Base-by-base conservation (phyloP, 1,140 invertebrate species). In the Bombus superbus region DNA sequence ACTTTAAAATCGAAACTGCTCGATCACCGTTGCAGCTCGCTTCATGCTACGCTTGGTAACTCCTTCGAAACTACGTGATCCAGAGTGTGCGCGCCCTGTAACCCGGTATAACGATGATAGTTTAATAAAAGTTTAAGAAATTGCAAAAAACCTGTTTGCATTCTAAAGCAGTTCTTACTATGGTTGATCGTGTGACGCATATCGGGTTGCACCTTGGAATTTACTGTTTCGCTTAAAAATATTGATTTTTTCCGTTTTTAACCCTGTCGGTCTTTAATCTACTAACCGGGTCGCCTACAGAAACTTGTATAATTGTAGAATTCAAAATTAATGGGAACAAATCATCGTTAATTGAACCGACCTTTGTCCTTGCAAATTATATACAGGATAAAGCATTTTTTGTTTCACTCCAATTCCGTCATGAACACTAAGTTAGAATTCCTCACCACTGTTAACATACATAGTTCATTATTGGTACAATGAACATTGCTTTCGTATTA, bases 101-200 rank as follows among this genome's bases (percentile, higher is more conserved):
- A 32, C 57, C 25, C 38, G 25, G 8, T 35, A 25, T 69, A 72
- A 62, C 53, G 78, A 85, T 40, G 83, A 80, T 85, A 80, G 76
- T 85, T 85, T 59, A 62, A 80, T 85, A 79, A 85, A 79, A 85
- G 83, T 80, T 85, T n/a, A 62, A 79, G 68, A 71, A 57, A 85
- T 85, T 72, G 76, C 53, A 32, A n/a, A 62, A 69, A 80, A 85
- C 66, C 53, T 85, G 76, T 85, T 85, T 85, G 76, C 83, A 85
- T 85, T 79, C 79, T 85, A 79, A 85, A 85, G 53, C 40, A 38
- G 53, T 44, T 47, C 42, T 72, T 47, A 59, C 42, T 38, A 15
- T 15, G 62, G 28, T 2, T 5, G 40, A 40, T 25, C 18, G 15
- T 59, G 64, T 25, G n/a, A 47, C 15, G 64, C 72, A 13, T 35